A percentile compares a stretch with the other conserved stretches of the same genome.
These are phyloP conservation scores for Nomada flava DNA, from an alignment of 2,888 invertebrate genomes.

Conservation along the genomic window DNA sequence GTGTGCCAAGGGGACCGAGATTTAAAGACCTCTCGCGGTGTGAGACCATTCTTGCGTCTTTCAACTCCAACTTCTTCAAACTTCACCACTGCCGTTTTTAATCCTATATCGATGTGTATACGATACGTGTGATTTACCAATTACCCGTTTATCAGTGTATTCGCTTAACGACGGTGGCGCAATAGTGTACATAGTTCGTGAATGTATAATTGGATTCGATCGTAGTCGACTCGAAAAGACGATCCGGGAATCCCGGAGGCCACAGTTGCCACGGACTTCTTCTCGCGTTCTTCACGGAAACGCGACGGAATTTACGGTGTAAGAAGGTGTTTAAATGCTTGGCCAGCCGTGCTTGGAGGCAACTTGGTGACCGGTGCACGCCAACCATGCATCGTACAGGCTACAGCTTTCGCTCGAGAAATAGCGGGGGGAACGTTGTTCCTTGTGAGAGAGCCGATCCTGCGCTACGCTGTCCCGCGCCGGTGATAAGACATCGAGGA, in stretches of 20 bases:
- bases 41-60: not conserved
- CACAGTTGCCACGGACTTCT: not conserved
- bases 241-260: slow-evolving; percentile 4
- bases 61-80: not conserved
- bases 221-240: not conserved
- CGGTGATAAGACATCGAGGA: slow-evolving; percentile 24
- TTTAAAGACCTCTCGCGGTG: not conserved
- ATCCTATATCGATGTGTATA: no score
- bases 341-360: slow-evolving; percentile 47
- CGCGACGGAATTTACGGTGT: not conserved
- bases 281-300: not conserved
- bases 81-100: not conserved
- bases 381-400: slow-evolving; percentile 45
- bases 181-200: not conserved
- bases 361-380: slow-evolving; percentile 39
- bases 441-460: slow-evolving; percentile 28
- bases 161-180: not conserved
- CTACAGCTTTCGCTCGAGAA: slow-evolving; percentile 20
- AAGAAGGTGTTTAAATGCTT: slow-evolving; percentile 41
- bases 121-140: slow-evolving; percentile 3
- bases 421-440: slow-evolving; percentile 16
- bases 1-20: slow-evolving; percentile 6
- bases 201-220: not conserved
- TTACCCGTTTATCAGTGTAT: not conserved
- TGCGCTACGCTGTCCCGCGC: not conserved